Conservation (phyloP, 2,113 vertebrate genomes). For the Coryphaenoides rupestris region DNA sequence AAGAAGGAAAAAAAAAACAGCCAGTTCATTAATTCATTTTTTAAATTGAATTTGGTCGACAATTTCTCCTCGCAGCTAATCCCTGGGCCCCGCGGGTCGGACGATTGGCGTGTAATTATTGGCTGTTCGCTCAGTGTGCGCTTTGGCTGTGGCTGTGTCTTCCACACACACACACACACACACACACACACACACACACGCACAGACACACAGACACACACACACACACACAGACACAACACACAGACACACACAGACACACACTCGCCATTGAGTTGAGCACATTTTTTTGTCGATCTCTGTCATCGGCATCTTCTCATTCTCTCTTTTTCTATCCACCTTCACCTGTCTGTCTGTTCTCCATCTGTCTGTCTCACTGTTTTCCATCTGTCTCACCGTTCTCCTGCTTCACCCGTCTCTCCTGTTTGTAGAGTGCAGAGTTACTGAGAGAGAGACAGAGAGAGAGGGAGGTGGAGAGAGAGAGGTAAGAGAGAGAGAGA, state of each 20-base stretch:
- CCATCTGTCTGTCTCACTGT: not conserved
- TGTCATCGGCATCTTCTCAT: conserved; percentile 4
- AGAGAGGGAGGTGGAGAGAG: not conserved
- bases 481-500: conserved; percentile 15
- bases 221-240: conserved; percentile 2
- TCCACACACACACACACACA: not conserved
- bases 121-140: conserved; percentile 49
- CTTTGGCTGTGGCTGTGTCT: conserved; percentile 15
- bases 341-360: conserved; percentile 8
- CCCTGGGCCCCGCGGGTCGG: conserved; percentile 56
- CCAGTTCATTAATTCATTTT: conserved; percentile 61
- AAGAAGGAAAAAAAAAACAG: conserved; percentile 27
- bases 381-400: conserved; percentile 13
- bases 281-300: conserved; percentile 42
- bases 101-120: conserved; percentile 75
- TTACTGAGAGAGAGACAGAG: conserved; percentile 1
- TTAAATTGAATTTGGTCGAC: conserved; percentile 70
- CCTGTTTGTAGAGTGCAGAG: conserved; percentile 2
- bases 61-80: conserved; percentile 68
- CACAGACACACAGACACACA: not conserved
- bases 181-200: conserved; percentile 1
- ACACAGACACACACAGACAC: too few species aligned
- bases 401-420: conserved; percentile 24
- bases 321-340: not conserved
- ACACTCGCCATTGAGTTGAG: conserved; percentile 18